phyloP scores from a whole-genome alignment of 2,888 invertebrate species.

The Onchidella celtica region DNA sequence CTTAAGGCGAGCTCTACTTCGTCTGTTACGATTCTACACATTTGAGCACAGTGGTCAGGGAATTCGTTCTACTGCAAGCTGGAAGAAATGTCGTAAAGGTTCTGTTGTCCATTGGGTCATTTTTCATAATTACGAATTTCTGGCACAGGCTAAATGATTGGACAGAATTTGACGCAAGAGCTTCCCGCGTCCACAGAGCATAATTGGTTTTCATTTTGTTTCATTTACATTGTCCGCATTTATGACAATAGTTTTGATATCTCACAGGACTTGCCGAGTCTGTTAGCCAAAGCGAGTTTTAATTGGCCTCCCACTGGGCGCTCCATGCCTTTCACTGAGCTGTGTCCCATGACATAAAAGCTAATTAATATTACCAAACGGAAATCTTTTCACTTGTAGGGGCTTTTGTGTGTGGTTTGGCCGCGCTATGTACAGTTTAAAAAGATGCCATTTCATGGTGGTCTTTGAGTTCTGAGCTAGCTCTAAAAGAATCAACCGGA shows the following conservation, averaged over 20 bases:
- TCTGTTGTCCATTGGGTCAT: constrained; percentile 32
- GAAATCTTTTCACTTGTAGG: neutral
- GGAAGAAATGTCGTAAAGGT: no score
- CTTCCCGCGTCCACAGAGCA: constrained; percentile 5
- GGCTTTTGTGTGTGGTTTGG: no score
- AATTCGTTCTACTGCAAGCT: no score
- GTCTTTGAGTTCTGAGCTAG: no score
- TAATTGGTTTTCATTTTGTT: constrained; percentile 23
- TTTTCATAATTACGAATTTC: constrained; percentile 32
- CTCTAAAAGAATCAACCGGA: no score
- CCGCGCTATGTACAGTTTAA: no score
- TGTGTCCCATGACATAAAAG: constrained; percentile 9
- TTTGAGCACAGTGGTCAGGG: no score
- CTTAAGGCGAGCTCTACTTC: no score
- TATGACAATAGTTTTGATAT: constrained; percentile 15
- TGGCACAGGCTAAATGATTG: constrained; percentile 29
- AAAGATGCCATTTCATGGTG: no score
- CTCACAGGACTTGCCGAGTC: constrained; percentile 21
- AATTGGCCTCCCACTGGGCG: constrained; percentile 26
- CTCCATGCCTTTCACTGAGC: neutral
- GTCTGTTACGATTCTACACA: no score
- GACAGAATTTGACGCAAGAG: constrained; percentile 6
- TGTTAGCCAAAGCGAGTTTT: constrained; percentile 15
- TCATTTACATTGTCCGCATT: neutral
- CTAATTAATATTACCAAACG: constrained; percentile 22